Percentiles rank a stretch among this genome's conserved stretches.
Conservation (phyloP, 35 echinoderm and acorn worm genomes). For the Heliocidaris tuberculata region DNA sequence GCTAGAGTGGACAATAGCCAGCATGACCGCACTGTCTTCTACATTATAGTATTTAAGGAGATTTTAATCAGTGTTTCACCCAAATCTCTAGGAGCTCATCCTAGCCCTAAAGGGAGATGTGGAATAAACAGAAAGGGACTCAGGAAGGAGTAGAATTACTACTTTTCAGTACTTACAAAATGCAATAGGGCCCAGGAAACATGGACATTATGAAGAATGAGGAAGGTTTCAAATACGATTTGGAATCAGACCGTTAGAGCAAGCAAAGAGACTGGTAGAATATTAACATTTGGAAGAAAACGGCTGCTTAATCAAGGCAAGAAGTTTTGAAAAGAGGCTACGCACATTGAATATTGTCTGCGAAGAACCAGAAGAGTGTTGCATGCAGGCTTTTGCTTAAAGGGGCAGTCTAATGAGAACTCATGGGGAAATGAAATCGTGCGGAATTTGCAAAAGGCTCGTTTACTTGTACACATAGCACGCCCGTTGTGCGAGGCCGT, state of each 20-base stretch:
- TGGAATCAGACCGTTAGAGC: background rate
- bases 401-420: too few species aligned
- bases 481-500: too few species aligned
- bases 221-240: background rate
- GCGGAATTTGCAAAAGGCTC: too few species aligned
- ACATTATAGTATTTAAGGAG: background rate
- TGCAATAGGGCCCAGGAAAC: too few species aligned
- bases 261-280: background rate
- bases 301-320: background rate
- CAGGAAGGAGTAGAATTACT: background rate
- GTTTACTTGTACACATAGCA: too few species aligned
- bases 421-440: too few species aligned
- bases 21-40: background rate
- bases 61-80: slow-evolving; percentile 13
- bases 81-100: background rate
- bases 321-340: background rate
- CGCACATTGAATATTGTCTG: background rate
- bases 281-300: background rate
- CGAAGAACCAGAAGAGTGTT: background rate
- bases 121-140: background rate
- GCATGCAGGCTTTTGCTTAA: background rate
- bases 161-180: background rate
- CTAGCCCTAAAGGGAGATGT: background rate
- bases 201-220: background rate
- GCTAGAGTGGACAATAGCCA: background rate